These are phyloP conservation scores for Hydriomena furcata DNA, from an alignment of 2,888 invertebrate species.

Conservation along the genomic window DNA sequence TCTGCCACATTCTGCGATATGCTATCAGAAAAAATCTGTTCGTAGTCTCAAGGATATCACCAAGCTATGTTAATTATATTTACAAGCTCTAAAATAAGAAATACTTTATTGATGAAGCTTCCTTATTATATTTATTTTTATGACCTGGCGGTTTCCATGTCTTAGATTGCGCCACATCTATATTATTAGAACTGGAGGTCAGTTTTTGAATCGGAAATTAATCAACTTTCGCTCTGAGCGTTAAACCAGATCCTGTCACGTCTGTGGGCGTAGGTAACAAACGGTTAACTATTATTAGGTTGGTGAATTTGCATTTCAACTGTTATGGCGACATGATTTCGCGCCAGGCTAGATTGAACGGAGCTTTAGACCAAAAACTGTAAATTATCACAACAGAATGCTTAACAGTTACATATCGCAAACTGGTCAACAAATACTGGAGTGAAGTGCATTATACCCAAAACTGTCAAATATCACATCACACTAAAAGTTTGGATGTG, in stretches of 20 bases:
- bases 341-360: background rate
- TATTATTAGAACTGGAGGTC: conserved; percentile 32
- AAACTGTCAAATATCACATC: no score
- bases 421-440: no score
- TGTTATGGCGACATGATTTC: conserved; percentile 22
- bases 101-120: conserved; percentile 7
- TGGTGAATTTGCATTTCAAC: conserved; percentile 29
- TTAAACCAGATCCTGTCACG: conserved; percentile 14
- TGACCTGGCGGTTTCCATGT: conserved; percentile 14
- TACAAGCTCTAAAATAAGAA: background rate
- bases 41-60: conserved; percentile 5
- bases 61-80: conserved; percentile 7
- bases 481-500: no score
- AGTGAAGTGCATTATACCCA: no score
- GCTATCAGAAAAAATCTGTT: background rate
- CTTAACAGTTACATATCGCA: no score
- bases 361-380: background rate
- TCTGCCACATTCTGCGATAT: background rate
- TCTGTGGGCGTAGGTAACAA: conserved; percentile 23
- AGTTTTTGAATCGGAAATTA: conserved; percentile 34
- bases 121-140: no score
- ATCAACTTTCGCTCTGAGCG: conserved; percentile 33
- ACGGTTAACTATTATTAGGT: conserved; percentile 24
- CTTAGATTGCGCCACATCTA: conserved; percentile 26
- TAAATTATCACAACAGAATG: background rate